These are phyloP conservation scores for Andinoacara biseriatus DNA, from an alignment of 2,113 vertebrate species.

Conservation along the genomic window DNA sequence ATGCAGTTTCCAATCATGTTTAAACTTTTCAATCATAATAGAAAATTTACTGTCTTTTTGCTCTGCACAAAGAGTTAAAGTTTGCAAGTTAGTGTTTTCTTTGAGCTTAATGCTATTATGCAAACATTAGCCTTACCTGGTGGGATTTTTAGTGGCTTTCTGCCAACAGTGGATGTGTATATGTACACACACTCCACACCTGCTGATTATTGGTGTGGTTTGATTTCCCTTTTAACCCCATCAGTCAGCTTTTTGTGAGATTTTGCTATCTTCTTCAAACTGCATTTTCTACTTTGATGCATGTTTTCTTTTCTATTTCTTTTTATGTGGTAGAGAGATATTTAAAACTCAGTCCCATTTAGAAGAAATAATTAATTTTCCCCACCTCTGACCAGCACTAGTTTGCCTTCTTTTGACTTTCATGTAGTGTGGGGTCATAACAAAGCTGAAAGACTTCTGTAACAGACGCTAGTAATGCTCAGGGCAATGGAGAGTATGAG, in stretches of 20 bases:
- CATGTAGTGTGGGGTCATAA: constrained; percentile 37
- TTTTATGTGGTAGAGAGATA: neutral
- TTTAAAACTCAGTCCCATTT: neutral
- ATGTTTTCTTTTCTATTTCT: neutral
- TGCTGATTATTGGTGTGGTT: neutral
- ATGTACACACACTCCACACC: neutral
- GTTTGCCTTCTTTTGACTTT: constrained; percentile 41
- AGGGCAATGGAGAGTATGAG: constrained; percentile 55
- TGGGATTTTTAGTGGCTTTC: neutral
- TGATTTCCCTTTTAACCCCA: neutral
- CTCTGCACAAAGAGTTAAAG: neutral
- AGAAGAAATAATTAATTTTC: neutral
- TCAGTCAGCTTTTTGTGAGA: neutral
- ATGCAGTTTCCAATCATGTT: neutral
- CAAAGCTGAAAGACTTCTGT: constrained; percentile 56
- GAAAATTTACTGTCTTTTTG: neutral
- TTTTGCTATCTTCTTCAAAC: neutral
- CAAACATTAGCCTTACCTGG: neutral
- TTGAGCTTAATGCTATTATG: neutral
- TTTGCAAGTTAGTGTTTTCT: neutral
- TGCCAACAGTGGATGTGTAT: neutral
- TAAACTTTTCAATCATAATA: neutral
- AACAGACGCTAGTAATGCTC: constrained; percentile 52
- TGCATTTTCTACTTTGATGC: neutral
- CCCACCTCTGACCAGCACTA: neutral